Evolutionary conservation across 2,797 vertebrate genomes (phyloP).

Genomic region (Lagorchestes hirsutus): DNA sequence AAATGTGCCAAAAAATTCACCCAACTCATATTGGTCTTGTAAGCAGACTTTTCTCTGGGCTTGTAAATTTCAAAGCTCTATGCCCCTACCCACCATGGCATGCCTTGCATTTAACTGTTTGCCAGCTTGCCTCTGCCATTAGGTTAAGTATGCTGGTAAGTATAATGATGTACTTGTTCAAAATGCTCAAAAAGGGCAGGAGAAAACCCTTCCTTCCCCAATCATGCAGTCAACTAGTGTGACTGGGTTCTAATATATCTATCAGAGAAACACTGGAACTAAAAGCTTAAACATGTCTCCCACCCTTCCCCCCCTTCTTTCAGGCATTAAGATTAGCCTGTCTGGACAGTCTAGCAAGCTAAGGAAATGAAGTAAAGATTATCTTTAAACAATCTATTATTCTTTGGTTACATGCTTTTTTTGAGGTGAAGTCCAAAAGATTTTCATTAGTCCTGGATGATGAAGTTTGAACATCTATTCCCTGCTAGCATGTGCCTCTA

Average conservation of each 20-base stretch:
- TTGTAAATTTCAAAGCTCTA: conserved; percentile 27
- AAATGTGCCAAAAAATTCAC: not conserved
- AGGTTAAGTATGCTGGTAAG: conserved; percentile 50
- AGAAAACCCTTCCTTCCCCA: conserved; percentile 66
- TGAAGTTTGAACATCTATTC: too few species aligned
- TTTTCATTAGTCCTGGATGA: too few species aligned
- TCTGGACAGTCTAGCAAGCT: too few species aligned
- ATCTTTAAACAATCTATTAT: too few species aligned
- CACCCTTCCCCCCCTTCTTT: too few species aligned
- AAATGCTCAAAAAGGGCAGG: conserved; percentile 66
- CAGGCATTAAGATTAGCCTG: too few species aligned
- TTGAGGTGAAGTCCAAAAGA: too few species aligned
- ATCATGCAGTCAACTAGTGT: conserved; percentile 53
- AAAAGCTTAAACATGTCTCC: conserved; percentile 5
- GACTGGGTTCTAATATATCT: conserved; percentile 47
- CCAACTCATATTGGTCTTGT: not conserved
- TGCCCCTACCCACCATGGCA: not conserved
- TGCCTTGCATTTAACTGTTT: conserved; percentile 4
- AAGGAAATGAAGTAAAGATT: too few species aligned
- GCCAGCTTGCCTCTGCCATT: conserved; percentile 34
- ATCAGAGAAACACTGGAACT: not conserved
- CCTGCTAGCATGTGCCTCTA: too few species aligned
- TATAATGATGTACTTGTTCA: conserved; percentile 50
- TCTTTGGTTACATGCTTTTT: too few species aligned
- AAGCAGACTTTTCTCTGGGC: conserved; percentile 30